Percentiles rank a stretch among this genome's conserved stretches.
Evolutionary conservation across 2,797 vertebrate genomes (phyloP).

Genomic region (Falco novaeseelandiae): DNA sequence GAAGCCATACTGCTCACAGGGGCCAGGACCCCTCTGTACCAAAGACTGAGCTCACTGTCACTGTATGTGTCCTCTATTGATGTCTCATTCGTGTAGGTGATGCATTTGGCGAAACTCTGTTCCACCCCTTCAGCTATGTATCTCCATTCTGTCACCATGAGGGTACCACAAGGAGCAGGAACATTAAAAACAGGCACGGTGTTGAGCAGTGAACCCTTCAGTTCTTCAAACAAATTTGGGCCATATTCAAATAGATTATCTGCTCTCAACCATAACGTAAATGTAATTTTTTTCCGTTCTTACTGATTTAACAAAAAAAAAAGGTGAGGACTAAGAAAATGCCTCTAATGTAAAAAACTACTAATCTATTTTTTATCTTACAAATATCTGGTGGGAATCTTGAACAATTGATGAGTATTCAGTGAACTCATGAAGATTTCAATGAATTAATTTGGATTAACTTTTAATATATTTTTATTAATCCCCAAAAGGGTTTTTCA

Average conservation of each 20-base stretch:
- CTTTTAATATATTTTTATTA: not conserved
- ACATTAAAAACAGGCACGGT: not conserved
- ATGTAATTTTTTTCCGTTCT: not conserved
- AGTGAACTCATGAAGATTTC: not conserved
- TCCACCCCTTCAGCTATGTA: not conserved
- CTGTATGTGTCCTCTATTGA: not conserved
- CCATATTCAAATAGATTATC: not conserved
- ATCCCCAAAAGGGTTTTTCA: not conserved
- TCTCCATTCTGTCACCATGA: not conserved
- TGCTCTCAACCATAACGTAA: not conserved
- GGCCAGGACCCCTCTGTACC: not conserved
- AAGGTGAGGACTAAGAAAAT: not conserved
- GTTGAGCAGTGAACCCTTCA: not conserved
- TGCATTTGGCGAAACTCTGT: not conserved
- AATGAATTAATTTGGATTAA: not conserved
- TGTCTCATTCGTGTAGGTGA: not conserved
- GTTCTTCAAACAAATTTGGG: not conserved
- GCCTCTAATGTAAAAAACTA: not conserved
- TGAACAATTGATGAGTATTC: not conserved
- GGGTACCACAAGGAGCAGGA: not conserved
- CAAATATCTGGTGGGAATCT: not conserved
- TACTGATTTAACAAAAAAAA: not conserved
- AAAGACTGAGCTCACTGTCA: accelerated
- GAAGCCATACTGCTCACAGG: accelerated
- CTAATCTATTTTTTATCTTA: not conserved